phyloP scores from a whole-genome alignment of 2,113 vertebrate species.

The Phycodurus eques region DNA sequence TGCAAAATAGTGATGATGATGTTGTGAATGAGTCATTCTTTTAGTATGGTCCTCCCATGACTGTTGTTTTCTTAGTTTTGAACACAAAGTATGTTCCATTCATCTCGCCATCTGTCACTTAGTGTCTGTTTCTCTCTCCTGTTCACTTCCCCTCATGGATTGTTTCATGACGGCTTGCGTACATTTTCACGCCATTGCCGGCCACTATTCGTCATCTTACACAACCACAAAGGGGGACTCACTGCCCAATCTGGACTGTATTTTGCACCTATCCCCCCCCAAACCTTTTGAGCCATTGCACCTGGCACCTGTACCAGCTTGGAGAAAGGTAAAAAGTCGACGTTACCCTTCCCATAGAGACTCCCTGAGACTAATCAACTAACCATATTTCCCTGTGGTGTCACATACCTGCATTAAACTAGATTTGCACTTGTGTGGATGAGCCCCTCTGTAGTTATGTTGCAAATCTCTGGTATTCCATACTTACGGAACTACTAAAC shows the following conservation, averaged over 20 bases:
- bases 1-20: not conserved
- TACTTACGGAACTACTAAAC: not conserved
- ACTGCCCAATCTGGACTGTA: conserved; percentile 82
- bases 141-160: conserved; percentile 37
- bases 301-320: conserved; percentile 81
- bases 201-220: conserved; percentile 37
- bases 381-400: conserved; percentile 13
- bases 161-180: conserved; percentile 44
- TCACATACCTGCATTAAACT: conserved; percentile 2
- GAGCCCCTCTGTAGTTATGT: not conserved
- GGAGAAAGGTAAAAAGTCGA: conserved; percentile 92
- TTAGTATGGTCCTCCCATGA: conserved; percentile 16
- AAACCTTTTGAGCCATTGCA: conserved; percentile 75
- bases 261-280: conserved; percentile 74
- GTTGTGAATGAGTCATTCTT: conserved; percentile 11
- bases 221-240: conserved; percentile 76
- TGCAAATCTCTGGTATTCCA: not conserved
- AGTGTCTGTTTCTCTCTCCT: conserved; percentile 41
- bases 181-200: conserved; percentile 27
- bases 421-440: not conserved
- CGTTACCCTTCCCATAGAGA: conserved; percentile 1
- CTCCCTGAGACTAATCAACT: conserved; percentile 22
- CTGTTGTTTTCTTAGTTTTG: conserved; percentile 20
- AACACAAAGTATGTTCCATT: conserved; percentile 25
- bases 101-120: conserved; percentile 44